phyloP scores from a whole-genome alignment of 2,113 vertebrate species.

The Redunca redunca region DNA sequence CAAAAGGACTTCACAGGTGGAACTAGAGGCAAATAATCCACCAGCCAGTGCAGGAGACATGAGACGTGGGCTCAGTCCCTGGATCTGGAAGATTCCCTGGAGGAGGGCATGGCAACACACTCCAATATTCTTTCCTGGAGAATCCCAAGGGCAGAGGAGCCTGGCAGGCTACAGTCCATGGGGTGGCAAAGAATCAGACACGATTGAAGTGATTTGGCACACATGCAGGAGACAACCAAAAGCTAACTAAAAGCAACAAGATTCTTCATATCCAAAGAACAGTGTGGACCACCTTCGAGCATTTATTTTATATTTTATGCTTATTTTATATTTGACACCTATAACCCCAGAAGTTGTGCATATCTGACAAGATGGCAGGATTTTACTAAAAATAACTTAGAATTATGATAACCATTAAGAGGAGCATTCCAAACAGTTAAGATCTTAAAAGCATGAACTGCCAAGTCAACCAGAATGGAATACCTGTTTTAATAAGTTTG shows the following conservation, averaged over 20 bases:
- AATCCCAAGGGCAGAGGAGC: neutral
- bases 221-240: neutral
- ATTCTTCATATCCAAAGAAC: neutral
- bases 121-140: neutral
- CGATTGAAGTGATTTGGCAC: neutral
- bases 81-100: neutral
- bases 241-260: neutral
- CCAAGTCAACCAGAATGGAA: neutral
- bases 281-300: neutral
- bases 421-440: neutral
- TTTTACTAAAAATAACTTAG: neutral
- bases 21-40: neutral
- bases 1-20: neutral
- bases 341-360: neutral
- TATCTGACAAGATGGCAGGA: neutral
- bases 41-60: neutral
- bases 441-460: neutral
- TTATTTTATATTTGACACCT: neutral
- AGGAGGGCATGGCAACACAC: neutral
- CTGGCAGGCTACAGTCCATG: neutral
- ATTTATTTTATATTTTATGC: neutral
- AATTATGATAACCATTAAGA: neutral
- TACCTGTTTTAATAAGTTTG: neutral
- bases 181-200: neutral
- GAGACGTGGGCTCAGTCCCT: neutral